Evolutionary conservation across 2,888 invertebrate species (phyloP), one percentile per base, ranked within the genome.

Genomic region (Beris chalybata): DNA sequence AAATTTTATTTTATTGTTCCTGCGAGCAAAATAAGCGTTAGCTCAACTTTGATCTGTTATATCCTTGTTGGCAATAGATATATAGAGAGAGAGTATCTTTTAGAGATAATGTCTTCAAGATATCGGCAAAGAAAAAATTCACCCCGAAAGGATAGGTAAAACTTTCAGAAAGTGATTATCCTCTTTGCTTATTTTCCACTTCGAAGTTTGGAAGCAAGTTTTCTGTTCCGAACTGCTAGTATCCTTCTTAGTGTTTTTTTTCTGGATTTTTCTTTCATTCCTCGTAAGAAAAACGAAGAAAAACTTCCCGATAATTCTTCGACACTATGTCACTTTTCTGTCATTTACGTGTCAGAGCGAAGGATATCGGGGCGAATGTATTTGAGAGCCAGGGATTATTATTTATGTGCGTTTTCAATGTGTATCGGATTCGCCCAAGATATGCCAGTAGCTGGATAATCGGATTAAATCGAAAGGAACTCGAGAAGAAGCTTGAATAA

Each of bases 101-200:
- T 22, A 22, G 22, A 22, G 22, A 22, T 22, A 22, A 22, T 22
- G 22, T 22, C 22, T 22, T 22, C 22, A 22, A 22, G 22, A 22
- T 22, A 22, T 22, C 22, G 22, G 22, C 22, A 22, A 22, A 22
- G 3, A 22, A 22, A 22, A 22, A 22, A 22, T 2, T 22, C 22
- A 22, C 22, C 22, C 22, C 22, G 22, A 22, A 22, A 22, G 22
- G 22, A 22, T 22, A 22, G 22, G 22, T 55, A 38, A 38, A 55
- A 55, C 55, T 55, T 55, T 55, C n/a, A 38, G 13, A 31, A 55
- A 55, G 55, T 55, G 55, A 55, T 55, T 55, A 55, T 38, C 55
- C 38, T 31, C n/a, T 22, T 22, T 22, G 22, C 22, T 22, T 22
- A 22, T 22, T 22, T 22, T 22, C 22, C 38, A 9, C 31, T 55